phyloP scores from a whole-genome alignment of 2,888 invertebrate species.

The Ennomos erosarius region DNA sequence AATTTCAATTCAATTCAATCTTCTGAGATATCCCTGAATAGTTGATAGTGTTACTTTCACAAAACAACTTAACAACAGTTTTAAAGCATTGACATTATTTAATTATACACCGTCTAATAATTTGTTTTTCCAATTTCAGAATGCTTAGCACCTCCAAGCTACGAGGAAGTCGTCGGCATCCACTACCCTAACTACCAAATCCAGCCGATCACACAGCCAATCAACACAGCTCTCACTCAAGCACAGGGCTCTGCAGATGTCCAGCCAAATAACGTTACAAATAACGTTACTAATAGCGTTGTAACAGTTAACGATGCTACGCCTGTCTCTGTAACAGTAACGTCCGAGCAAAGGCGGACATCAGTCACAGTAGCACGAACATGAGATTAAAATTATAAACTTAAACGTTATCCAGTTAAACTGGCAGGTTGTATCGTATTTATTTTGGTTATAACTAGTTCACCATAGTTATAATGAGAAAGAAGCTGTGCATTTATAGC shows the following conservation, averaged over 20 bases:
- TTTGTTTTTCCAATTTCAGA: slow-evolving; percentile 61
- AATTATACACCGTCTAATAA: neutral
- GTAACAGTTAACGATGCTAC: slow-evolving; percentile 15
- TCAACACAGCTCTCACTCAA: slow-evolving; percentile 58
- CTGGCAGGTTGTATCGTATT: slow-evolving; percentile 40
- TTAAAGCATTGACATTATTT: too few relatives aligned
- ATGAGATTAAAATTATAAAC: slow-evolving; percentile 43
- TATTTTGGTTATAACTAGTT: slow-evolving; percentile 28
- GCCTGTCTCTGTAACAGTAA: slow-evolving; percentile 41
- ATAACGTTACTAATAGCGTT: slow-evolving; percentile 29
- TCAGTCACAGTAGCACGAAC: slow-evolving; percentile 52
- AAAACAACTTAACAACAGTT: too few relatives aligned
- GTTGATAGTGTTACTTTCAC: too few relatives aligned
- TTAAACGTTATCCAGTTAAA: slow-evolving; percentile 43
- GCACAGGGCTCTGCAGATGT: slow-evolving; percentile 49
- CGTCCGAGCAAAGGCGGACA: slow-evolving; percentile 52
- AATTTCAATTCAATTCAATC: too few relatives aligned
- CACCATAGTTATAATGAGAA: slow-evolving; percentile 8
- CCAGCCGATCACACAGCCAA: slow-evolving; percentile 72
- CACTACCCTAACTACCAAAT: slow-evolving; percentile 69
- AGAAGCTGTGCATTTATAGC: slow-evolving; percentile 25
- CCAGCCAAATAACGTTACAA: slow-evolving; percentile 29
- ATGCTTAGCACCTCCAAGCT: slow-evolving; percentile 78
- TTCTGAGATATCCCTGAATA: too few relatives aligned
- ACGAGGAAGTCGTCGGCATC: slow-evolving; percentile 77